Percentiles rank a stretch among this genome's conserved stretches.
Evolutionary conservation across 2,113 vertebrate genomes (phyloP).

Genomic region (Lycaon pictus): DNA sequence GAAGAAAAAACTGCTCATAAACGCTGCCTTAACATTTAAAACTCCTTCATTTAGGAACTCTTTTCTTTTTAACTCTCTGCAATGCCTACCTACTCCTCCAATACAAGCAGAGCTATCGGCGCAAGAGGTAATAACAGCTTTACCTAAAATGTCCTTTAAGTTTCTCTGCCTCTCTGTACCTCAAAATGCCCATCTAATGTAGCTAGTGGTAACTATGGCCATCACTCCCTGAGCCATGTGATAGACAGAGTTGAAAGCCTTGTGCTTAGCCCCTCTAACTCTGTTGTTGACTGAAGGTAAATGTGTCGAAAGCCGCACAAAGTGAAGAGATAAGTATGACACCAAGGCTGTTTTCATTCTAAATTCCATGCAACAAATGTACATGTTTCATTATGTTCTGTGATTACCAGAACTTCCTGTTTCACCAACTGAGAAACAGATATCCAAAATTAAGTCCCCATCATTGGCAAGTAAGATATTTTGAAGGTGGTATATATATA

Average conservation of each 20-base stretch:
- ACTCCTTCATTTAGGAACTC: not conserved
- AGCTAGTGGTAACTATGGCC: not conserved
- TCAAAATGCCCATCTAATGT: not conserved
- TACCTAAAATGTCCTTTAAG: not conserved
- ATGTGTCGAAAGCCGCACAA: not conserved
- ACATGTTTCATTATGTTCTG: not conserved
- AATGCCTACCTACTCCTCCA: not conserved
- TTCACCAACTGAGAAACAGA: not conserved
- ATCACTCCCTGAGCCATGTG: not conserved
- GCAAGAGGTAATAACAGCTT: not conserved
- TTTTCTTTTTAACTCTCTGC: not conserved
- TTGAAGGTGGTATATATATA: conserved; percentile 1
- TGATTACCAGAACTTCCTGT: not conserved
- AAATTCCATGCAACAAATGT: not conserved
- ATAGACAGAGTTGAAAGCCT: not conserved
- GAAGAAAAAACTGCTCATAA: not conserved
- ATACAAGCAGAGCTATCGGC: not conserved
- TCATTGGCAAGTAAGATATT: conserved; percentile 48
- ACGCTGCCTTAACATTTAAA: not conserved
- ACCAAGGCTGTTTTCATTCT: not conserved
- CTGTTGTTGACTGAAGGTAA: not conserved
- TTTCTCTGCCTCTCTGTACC: not conserved
- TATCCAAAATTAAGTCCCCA: not conserved
- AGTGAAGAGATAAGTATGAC: not conserved
- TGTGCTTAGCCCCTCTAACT: not conserved